Evolutionary conservation across 1,140 invertebrate genomes (phyloP).

Genomic region (Danaus plexippus): DNA sequence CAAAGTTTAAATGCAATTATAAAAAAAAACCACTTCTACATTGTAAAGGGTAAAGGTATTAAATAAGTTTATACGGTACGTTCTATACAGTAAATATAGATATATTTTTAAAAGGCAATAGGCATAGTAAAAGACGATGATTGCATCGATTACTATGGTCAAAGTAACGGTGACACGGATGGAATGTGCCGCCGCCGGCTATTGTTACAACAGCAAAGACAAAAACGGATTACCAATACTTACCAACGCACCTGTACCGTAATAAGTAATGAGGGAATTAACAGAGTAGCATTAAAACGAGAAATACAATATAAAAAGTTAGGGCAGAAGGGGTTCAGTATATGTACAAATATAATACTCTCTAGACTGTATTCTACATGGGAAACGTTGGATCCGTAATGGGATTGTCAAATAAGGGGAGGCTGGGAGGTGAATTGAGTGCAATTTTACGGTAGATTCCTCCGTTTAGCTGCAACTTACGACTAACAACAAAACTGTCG

Average conservation of each 20-base stretch:
- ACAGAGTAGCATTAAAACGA: too few relatives aligned
- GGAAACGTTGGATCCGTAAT: constrained; percentile 26
- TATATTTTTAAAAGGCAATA: too few relatives aligned
- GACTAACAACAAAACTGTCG: too few relatives aligned
- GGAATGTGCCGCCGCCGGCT: constrained; percentile 53
- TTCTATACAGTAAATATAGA: too few relatives aligned
- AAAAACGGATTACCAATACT: constrained; percentile 53
- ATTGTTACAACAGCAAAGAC: constrained; percentile 50
- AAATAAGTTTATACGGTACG: too few relatives aligned
- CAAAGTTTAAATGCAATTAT: too few relatives aligned
- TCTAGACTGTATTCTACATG: constrained; percentile 9
- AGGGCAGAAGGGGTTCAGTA: too few relatives aligned
- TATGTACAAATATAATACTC: too few relatives aligned
- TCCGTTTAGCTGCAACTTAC: constrained; percentile 32
- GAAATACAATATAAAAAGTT: too few relatives aligned
- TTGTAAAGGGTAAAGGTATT: too few relatives aligned
- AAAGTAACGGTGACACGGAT: constrained; percentile 49
- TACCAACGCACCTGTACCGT: constrained; percentile 29
- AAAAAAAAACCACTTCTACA: too few relatives aligned
- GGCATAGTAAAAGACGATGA: constrained; percentile 13
- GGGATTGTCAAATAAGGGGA: constrained; percentile 24
- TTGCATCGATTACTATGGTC: constrained; percentile 40
- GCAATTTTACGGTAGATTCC: constrained; percentile 54
- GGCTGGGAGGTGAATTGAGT: constrained; percentile 40
- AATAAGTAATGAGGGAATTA: constrained; percentile 9